Percentiles rank a stretch among this genome's conserved stretches.
Conservation (phyloP, 53 echinoderm and acorn worm species). For the Zoroaster sp. region DNA sequence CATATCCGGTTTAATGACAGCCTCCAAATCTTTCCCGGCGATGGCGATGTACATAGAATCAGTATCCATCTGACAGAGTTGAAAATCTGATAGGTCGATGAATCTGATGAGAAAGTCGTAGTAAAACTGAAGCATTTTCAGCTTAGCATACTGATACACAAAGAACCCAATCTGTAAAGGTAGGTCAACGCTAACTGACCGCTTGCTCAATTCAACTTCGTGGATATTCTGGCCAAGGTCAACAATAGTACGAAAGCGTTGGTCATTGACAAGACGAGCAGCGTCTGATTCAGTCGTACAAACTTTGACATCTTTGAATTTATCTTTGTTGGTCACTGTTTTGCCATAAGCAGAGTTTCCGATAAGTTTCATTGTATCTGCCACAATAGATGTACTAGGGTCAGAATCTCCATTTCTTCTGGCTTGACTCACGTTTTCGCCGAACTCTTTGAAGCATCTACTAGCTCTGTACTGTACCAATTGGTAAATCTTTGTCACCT, state of each 20-base stretch:
- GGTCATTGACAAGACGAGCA: neutral
- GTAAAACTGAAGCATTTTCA: conserved; percentile 70
- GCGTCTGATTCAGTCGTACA: neutral
- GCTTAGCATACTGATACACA: conserved; percentile 69
- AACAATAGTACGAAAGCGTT: neutral
- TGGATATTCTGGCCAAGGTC: neutral
- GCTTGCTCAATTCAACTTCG: conserved; percentile 39
- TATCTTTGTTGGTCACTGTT: neutral
- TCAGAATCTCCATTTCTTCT: conserved; percentile 44
- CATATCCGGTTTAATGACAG: conserved; percentile 51
- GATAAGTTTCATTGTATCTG: conserved; percentile 59
- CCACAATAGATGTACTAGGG: conserved; percentile 52
- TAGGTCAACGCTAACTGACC: neutral
- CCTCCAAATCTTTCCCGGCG: conserved; percentile 24
- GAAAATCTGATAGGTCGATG: conserved; percentile 50
- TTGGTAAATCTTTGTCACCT: conserved; percentile 55
- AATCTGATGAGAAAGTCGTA: conserved; percentile 59
- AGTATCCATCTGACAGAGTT: conserved; percentile 69
- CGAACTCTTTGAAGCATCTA: conserved; percentile 44
- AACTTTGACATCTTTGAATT: neutral
- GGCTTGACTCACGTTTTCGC: conserved; percentile 55
- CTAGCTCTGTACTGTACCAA: conserved; percentile 45
- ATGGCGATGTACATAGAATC: conserved; percentile 72
- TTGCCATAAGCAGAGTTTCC: conserved; percentile 54
- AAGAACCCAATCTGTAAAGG: conserved; percentile 64